phyloP scores from a whole-genome alignment of 2,888 invertebrate species.

The Diadegma fenestrale region DNA sequence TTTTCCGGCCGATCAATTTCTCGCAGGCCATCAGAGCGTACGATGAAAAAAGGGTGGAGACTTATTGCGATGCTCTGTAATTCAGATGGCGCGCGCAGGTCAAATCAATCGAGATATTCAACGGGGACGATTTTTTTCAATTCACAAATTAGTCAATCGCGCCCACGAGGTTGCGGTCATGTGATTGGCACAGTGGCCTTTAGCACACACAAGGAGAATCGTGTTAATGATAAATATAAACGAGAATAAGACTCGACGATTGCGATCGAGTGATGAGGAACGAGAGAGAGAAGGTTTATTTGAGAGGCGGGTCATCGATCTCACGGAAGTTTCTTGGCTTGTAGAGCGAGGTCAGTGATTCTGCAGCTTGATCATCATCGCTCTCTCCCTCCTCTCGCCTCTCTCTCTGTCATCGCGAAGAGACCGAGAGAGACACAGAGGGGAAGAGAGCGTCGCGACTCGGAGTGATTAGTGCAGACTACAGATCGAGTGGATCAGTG shows the following conservation, averaged over 20 bases:
- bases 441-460: constrained; percentile 37
- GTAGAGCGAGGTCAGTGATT: constrained; percentile 70
- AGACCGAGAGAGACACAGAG: constrained; percentile 3
- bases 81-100: constrained; percentile 57
- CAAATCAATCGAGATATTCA: constrained; percentile 64
- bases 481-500: constrained; percentile 24
- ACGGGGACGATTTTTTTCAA: constrained; percentile 61
- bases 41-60: neutral
- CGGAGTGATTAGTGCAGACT: constrained; percentile 50
- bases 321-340: constrained; percentile 66
- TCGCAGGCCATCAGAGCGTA: neutral
- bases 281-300: constrained; percentile 25
- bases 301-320: constrained; percentile 66
- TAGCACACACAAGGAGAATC: neutral
- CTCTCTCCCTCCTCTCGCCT: constrained; percentile 19
- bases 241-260: constrained; percentile 31
- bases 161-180: constrained; percentile 39
- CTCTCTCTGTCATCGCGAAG: constrained; percentile 22
- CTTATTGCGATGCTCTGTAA: constrained; percentile 33
- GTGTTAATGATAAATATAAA: constrained; percentile 62
- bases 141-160: constrained; percentile 61
- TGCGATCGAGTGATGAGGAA: constrained; percentile 41
- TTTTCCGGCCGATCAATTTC: neutral
- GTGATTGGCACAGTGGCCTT: constrained; percentile 45
- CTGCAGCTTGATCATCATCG: constrained; percentile 45